These are phyloP conservation scores for Chloroclystis v-ata DNA, from an alignment of 2,888 invertebrate genomes.

Conservation along the genomic window DNA sequence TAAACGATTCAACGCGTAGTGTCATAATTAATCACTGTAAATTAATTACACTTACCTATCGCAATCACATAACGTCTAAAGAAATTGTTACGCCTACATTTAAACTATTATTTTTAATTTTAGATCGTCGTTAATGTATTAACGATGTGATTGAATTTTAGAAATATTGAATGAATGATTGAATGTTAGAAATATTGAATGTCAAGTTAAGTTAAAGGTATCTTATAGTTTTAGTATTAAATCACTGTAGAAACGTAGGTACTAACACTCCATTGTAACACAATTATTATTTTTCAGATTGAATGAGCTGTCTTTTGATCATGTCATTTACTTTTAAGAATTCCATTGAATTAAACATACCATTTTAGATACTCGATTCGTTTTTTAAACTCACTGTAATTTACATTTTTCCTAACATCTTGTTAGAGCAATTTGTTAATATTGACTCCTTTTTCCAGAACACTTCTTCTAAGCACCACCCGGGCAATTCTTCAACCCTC, in stretches of 20 bases:
- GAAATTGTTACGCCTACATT: no score
- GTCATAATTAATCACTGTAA: no score
- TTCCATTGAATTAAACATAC: neutral
- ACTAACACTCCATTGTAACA: slow-evolving; percentile 20
- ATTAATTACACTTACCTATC: neutral
- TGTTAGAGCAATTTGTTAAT: neutral
- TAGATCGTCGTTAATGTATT: no score
- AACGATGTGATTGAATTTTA: no score
- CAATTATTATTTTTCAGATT: slow-evolving; percentile 26
- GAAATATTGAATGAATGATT: no score
- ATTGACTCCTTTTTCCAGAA: slow-evolving; percentile 77
- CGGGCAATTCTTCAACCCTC: slow-evolving; percentile 81
- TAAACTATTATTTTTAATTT: no score
- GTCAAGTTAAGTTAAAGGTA: no score
- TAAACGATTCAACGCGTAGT: no score
- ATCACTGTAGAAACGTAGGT: neutral
- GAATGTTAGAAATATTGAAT: no score
- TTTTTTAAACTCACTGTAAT: neutral
- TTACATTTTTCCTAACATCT: neutral
- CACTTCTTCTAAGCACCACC: slow-evolving; percentile 90
- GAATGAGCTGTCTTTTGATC: slow-evolving; percentile 40
- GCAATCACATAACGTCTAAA: neutral
- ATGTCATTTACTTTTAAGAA: slow-evolving; percentile 1
- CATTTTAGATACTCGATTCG: neutral
- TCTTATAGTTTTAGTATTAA: neutral